Base-by-base conservation (phyloP, 2,888 invertebrate species). In the Athripsodes cinereus region DNA sequence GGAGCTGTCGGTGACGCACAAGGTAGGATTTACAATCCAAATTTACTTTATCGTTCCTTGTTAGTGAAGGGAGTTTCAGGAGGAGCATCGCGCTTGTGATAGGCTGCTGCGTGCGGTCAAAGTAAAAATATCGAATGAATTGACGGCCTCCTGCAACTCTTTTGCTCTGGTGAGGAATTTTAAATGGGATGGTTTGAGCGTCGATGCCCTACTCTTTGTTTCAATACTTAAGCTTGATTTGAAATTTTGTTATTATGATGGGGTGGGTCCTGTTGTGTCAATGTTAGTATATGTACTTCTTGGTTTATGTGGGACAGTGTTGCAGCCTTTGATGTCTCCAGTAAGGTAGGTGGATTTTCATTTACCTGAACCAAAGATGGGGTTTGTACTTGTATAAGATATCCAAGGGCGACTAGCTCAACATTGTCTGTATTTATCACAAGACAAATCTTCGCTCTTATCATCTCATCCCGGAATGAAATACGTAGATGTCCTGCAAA, bases 1-100 rank as follows among this genome's bases (percentile, higher is more conserved):
- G 78, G 78, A 55, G 78, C 79, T 66, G 79, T 79, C 68, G 78
- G 79, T 67, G 79, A 79, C 70, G 79, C 78, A 71, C 78, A 79
- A 79, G 79, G 79, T 79, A 79, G 78, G 79, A 79, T 78, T 72
- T 35, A 55, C 52, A 46, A 62, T 63, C 63, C 61, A 62, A 59
- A 50, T 13, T 57, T 8, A 31, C 31, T 8, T 6, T 31, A 8
- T 31, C 11, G 31, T 31, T 11, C 11, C 31, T 31, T 6, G 31
- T n/a, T n/a, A n/a, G n/a, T n/a, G n/a, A n/a, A n/a, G n/a, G n/a
- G n/a, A n/a, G n/a, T n/a, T n/a, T n/a, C n/a, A n/a, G n/a, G n/a
- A n/a, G n/a, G n/a, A n/a, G n/a, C n/a, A n/a, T n/a, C n/a, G n/a
- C n/a, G n/a, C n/a, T n/a, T n/a, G n/a, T n/a, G n/a, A n/a, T n/a